A percentile compares a stretch with the other conserved stretches of the same genome.
Conservation (phyloP, 2,888 invertebrate species). For the Drosophila emarginata region DNA sequence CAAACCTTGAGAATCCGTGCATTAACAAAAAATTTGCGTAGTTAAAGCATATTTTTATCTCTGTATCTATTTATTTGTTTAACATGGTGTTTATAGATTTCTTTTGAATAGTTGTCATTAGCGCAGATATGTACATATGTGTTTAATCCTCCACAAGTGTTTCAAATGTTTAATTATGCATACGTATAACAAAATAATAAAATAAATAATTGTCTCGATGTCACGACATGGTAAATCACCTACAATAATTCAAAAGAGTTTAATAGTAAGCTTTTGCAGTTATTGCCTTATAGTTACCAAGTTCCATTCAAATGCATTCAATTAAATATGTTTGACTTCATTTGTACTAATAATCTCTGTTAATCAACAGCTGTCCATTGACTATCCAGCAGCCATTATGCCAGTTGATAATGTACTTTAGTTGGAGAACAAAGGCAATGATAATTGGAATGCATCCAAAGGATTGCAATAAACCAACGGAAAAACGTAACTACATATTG, state of each 20-base stretch:
- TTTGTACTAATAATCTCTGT: neutral
- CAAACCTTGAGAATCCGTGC: conserved; percentile 43
- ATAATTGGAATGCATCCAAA: neutral
- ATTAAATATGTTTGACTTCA: neutral
- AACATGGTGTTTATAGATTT: conserved; percentile 54
- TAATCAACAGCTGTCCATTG: neutral
- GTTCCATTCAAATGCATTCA: neutral
- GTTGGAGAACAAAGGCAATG: neutral
- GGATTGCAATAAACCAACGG: neutral
- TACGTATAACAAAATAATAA: neutral
- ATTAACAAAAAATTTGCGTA: conserved; percentile 39
- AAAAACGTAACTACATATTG: no score
- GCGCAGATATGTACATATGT: conserved; percentile 18
- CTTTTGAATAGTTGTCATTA: conserved; percentile 43
- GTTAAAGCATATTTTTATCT: conserved; percentile 15
- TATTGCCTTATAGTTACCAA: neutral
- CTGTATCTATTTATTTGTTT: conserved; percentile 44
- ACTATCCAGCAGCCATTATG: no score
- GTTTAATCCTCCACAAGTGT: conserved; percentile 46
- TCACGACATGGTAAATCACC: neutral
- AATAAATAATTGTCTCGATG: neutral
- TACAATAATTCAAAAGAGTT: neutral
- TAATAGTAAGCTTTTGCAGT: no score
- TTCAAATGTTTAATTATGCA: conserved; percentile 25
- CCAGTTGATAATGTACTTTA: neutral